A percentile compares a stretch with the other conserved stretches of the same genome.
phyloP scores from a whole-genome alignment of 92 coral and sea anemone genomes.

The Porites cylindrica region DNA sequence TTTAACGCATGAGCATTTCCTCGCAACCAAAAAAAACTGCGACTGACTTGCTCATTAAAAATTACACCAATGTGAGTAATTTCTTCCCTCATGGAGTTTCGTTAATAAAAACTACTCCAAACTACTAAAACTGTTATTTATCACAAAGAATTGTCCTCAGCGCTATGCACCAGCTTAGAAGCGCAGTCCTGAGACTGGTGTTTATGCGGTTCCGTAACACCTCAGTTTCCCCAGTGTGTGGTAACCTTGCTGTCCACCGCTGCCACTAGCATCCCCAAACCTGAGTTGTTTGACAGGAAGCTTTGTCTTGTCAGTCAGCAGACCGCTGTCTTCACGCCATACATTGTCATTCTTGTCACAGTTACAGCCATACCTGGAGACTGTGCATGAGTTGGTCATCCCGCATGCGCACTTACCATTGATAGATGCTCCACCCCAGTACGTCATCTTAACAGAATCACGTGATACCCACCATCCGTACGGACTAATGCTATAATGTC shows the following conservation, averaged over 20 bases:
- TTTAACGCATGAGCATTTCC: no score
- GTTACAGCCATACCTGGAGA: constrained; percentile 50
- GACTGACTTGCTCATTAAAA: no score
- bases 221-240: neutral
- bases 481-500: neutral
- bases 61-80: no score
- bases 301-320: constrained; percentile 52
- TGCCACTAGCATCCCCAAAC: neutral
- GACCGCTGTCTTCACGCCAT: constrained; percentile 80
- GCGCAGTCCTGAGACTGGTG: neutral
- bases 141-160: neutral
- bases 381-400: constrained; percentile 43
- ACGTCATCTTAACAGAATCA: neutral
- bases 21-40: no score
- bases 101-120: no score
- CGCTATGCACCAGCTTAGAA: neutral
- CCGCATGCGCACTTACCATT: constrained; percentile 51
- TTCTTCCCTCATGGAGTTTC: no score
- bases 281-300: neutral
- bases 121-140: no score
- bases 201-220: neutral
- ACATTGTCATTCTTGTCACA: constrained; percentile 54
- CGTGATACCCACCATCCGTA: neutral
- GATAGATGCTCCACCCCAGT: neutral
- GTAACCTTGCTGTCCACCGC: neutral